phyloP scores from a whole-genome alignment of 2,888 invertebrate species.

The Ptilodon capucinus region DNA sequence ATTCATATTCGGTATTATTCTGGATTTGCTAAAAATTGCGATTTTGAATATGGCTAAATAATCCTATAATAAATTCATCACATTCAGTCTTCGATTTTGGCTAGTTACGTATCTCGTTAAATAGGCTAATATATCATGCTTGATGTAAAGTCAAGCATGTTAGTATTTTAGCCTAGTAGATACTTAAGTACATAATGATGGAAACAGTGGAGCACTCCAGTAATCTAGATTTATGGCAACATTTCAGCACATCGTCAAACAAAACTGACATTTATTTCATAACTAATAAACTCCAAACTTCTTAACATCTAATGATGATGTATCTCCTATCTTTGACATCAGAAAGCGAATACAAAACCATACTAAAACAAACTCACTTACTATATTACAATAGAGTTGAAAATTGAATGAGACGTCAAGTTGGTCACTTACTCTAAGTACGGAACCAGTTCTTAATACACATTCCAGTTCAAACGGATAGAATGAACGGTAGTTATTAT shows the following conservation, averaged over 20 bases:
- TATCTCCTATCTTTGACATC: conserved; percentile 23
- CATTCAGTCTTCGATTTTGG: no score
- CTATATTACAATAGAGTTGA: conserved; percentile 2
- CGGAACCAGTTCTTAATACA: conserved; percentile 59
- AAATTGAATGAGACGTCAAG: conserved; percentile 9
- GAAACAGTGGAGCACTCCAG: not conserved
- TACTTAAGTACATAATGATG: not conserved
- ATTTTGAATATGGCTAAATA: no score
- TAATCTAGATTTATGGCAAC: not conserved
- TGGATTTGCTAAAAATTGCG: no score
- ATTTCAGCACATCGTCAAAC: not conserved
- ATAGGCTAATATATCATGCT: no score
- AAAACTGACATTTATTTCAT: conserved; percentile 7
- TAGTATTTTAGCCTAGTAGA: no score
- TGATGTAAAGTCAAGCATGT: no score
- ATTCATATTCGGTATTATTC: no score
- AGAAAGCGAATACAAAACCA: conserved; percentile 12
- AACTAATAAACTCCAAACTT: conserved; percentile 4
- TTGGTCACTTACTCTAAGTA: conserved; percentile 55
- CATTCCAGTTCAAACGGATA: conserved; percentile 50
- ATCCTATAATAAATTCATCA: no score
- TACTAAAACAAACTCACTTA: conserved; percentile 6
- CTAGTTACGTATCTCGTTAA: no score
- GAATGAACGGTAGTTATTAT: conserved; percentile 45
- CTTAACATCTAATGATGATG: conserved; percentile 27